These are phyloP conservation scores for Zaprionus taronus DNA, from an alignment of 1,140 invertebrate species.

Conservation along the genomic window DNA sequence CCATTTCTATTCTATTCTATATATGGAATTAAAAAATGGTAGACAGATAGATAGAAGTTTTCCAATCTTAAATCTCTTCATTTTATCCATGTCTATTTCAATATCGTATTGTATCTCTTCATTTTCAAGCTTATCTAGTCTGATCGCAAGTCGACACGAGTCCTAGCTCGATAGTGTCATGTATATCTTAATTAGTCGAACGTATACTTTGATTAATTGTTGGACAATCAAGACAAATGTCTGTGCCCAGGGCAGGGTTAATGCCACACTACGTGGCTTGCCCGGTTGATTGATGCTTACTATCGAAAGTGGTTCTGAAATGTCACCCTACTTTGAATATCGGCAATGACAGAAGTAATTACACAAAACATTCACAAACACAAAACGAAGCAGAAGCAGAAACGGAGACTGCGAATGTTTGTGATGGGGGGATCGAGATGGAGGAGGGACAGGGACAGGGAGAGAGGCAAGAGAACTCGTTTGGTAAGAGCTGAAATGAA, in stretches of 20 bases:
- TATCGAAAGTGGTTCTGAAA: conserved; percentile 16
- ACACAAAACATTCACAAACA: conserved; percentile 22
- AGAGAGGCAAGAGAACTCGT: conserved; percentile 49
- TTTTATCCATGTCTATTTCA: neutral
- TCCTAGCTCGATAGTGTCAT: neutral
- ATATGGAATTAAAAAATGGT: no score
- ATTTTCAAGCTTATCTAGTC: neutral
- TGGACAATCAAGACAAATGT: neutral
- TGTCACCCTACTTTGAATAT: conserved; percentile 35
- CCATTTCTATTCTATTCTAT: no score
- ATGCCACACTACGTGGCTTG: neutral
- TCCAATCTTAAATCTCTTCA: neutral
- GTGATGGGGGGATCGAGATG: neutral
- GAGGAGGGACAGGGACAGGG: neutral
- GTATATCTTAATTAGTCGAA: neutral
- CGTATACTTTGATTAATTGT: conserved; percentile 4
- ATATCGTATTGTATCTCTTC: neutral
- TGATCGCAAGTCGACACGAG: neutral
- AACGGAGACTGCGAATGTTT: conserved; percentile 14
- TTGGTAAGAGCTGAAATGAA: conserved; percentile 44
- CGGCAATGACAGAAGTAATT: conserved; percentile 35
- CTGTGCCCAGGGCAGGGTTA: conserved; percentile 8
- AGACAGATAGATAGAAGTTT: neutral
- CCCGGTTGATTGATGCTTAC: conserved; percentile 5
- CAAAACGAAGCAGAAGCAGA: neutral